Base-by-base conservation (phyloP, 2,888 invertebrate genomes). In the Eupithecia insigniata region DNA sequence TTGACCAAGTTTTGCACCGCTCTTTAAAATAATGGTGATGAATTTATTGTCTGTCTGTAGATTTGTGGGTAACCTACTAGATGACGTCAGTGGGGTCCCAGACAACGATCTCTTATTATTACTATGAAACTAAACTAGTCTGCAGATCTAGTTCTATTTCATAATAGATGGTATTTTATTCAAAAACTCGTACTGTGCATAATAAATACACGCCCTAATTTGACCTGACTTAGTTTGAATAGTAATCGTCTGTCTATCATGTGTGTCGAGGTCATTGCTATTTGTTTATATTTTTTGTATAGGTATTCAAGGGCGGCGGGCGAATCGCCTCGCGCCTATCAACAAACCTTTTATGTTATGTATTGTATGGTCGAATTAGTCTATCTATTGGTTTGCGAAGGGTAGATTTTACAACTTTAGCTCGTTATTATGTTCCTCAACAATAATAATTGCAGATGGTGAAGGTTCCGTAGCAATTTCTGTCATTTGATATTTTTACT, bases 1-100 rank as follows among this genome's bases (percentile, higher is more conserved):
- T 88, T 90, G 93, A 93, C 90, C 87, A 85, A 85, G 89, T 86
- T 92, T 92, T 88, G 91, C 91, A 87, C 85, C 88, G 58, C 60
- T 14, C 34, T 89, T 89, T 90, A 90, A n/a, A n/a, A n/a, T 67
- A 71, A 88, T 90, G 30, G 22, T 62, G 90, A 86, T 90, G 90
- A 92, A 90, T 91, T 92, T 39, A 92, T 92, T 93, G 92, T 93
- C 64, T 64, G 93, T 92, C 92, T 93, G 92, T 93, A 93, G 92
- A 92, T 93, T 93, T 93, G 91, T 93, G 90, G 93, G 93, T 93
- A 93, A 92, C 88, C 89, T 87, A 89, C 89, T 91, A 89, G 86
- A 89, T 92, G 91, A 92, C 91, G 90, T 92, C 87, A 87, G 88
- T 87, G 86, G 91, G 92, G 92, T 89, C 89, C 90, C 91, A 89